A percentile compares a stretch with the other conserved stretches of the same genome.
phyloP scores from a whole-genome alignment of 2,797 vertebrate species.

The Aldrovandia affinis region DNA sequence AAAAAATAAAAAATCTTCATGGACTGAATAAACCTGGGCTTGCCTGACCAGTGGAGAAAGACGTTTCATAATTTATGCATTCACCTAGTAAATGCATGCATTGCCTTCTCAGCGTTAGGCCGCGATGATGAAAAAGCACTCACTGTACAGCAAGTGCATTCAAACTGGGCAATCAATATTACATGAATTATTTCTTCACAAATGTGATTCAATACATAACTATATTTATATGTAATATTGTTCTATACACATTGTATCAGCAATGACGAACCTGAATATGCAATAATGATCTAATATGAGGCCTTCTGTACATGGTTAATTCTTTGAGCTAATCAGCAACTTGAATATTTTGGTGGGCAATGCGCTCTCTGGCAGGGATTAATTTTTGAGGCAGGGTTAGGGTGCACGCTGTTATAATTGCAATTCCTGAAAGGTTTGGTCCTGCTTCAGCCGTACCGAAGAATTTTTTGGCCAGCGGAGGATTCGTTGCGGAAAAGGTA shows the following conservation, averaged over 20 bases:
- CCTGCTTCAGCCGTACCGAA: background rate
- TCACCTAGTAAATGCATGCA: background rate
- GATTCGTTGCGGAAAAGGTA: background rate
- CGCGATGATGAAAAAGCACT: background rate
- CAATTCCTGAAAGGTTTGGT: background rate
- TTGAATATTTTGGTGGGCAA: background rate
- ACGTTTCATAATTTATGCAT: background rate
- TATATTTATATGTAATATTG: background rate
- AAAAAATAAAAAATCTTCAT: too few species aligned
- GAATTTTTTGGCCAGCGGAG: background rate
- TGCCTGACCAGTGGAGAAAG: background rate
- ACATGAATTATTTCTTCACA: background rate
- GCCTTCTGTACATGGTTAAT: background rate
- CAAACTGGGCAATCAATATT: background rate
- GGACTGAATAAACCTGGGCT: too few species aligned
- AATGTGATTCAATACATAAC: background rate
- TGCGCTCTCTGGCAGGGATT: background rate
- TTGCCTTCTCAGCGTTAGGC: background rate
- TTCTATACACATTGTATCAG: conserved; percentile 9
- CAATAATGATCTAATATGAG: background rate
- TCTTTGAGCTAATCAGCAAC: background rate
- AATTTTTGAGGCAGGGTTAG: background rate
- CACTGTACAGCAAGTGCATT: background rate
- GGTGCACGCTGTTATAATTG: background rate
- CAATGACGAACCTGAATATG: background rate